Evolutionary conservation across 2,888 invertebrate genomes (phyloP), one percentile per base, ranked within the genome.

Genomic region (Bombylius discolor): DNA sequence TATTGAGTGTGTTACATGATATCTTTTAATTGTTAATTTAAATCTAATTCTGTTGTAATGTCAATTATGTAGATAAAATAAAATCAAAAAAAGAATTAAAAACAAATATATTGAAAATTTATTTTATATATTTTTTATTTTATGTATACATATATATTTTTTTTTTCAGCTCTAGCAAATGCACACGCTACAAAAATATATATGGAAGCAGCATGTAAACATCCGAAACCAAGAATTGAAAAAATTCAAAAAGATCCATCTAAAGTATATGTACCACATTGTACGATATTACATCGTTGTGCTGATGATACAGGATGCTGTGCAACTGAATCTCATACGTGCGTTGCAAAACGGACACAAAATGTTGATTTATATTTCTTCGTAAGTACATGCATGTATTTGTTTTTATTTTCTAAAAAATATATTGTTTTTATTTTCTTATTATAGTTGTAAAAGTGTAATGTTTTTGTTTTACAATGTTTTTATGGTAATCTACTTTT

Each of bases 221-320:
- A 66, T 63, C 93, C 93, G 0, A 83, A 83, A 61, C 83, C 86
- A 12, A 81, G 85, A 62, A 83, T 92, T 67, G 79, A 91, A 53
- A 80, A 83, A 50, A 85, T 92, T 32, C 79, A 83, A 53, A 64
- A 63, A 36, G 71, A 73, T 62, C 65, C 72, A 6, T 84, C 85
- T 53, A 87, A 85, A 63, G 79, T 81, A 31, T 93, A 90, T 75
- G 78, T 84, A 65, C 94, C 95, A 1, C 85, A 87, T 52, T 93
- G 92, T 69, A 91, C 91, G 14, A 81, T 88, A 53, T 76, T 95
- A 53, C 87, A 93, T 70, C 82, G 89, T 60, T 95, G 95, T 71
- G 83, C 86, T 12, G 88, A 89, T 63, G 89, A 90, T 73, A 84
- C 89, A 31, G 93, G 93, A 54, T 95, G 94, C 75, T 95, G 95